Base-by-base conservation (phyloP, 2,113 vertebrate genomes). In the Aix galericulata region DNA sequence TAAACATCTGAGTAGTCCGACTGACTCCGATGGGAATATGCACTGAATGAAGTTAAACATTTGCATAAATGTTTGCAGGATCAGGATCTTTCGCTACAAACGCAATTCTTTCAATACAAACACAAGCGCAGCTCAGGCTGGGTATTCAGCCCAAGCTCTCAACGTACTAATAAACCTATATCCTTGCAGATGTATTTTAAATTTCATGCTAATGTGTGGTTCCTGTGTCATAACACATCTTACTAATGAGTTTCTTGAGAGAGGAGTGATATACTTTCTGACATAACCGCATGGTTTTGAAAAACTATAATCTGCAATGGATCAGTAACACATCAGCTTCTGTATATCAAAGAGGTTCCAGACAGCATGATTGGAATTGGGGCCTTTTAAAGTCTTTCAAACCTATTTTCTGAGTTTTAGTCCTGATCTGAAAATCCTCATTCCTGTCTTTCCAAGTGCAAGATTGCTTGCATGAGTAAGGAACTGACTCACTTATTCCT, bases 11-110 rank as follows among this genome's bases (percentile, higher is more conserved):
- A 97, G 91, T 89, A 86, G 93, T 93, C 95, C 60, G 27, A 31
- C 81, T 64, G 53, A 91, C 58, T 97, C 93, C 69, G 10, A 2
- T 66, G 93, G 91, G 86, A 96, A 93, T 96, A 91, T 0, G 0
- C 0, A 3, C 40, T 91, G 94, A 94, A 93, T 93, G 81, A 96
- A 97, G 86, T 89, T 75, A 93, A 94, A 94, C 58, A 91, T 97
- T 94, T 95, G 74, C 86, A 94, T 92, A 85, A 91, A 91, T 1
- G 1, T 91, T 94, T 91, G 69, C 87, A 91, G 77, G 81, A 92
- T 79, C 66, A 73, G 81, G 67, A 76, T 91, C 89, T 84, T 94
- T 82, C 71, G 66, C 44, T 91, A 84, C 80, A 88, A 77, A 80
- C 31, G 53, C 50, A 67, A 27, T 71, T 83, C 86, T 59, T 88